These are phyloP conservation scores for Anolis sagrei DNA, from an alignment of 2,113 vertebrate species.

Conservation along the genomic window DNA sequence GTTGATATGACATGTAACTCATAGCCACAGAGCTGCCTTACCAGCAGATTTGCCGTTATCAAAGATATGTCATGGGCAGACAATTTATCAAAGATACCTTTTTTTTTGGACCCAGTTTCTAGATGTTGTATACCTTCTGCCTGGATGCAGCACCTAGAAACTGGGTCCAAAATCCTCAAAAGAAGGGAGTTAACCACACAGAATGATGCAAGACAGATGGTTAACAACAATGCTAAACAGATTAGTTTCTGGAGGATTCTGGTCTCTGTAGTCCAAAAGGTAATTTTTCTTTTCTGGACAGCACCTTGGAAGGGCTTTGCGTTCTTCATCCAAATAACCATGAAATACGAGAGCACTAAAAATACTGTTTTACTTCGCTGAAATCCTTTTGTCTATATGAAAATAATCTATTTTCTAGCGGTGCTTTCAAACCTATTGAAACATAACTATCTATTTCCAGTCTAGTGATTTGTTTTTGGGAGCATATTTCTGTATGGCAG, in stretches of 20 bases:
- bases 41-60: slow-evolving; percentile 22
- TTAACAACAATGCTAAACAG: neutral
- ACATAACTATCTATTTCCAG: neutral
- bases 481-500: neutral
- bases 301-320: neutral
- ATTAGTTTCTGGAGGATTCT: neutral
- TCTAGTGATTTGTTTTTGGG: neutral
- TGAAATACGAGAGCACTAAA: neutral
- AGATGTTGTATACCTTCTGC: too few species aligned
- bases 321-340: too few species aligned
- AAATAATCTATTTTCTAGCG: neutral
- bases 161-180: neutral
- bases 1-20: slow-evolving; percentile 18
- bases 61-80: neutral
- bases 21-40: slow-evolving; percentile 23
- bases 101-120: too few species aligned
- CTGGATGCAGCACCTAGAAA: neutral
- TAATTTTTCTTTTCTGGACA: too few species aligned
- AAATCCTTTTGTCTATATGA: neutral
- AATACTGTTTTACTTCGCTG: neutral
- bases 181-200: neutral
- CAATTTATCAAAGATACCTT: slow-evolving; percentile 22
- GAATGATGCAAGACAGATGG: slow-evolving; percentile 1
- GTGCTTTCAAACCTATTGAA: neutral
- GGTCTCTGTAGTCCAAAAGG: neutral